phyloP scores from a whole-genome alignment of 2,888 invertebrate genomes.

The Drosophila fungiperda region DNA sequence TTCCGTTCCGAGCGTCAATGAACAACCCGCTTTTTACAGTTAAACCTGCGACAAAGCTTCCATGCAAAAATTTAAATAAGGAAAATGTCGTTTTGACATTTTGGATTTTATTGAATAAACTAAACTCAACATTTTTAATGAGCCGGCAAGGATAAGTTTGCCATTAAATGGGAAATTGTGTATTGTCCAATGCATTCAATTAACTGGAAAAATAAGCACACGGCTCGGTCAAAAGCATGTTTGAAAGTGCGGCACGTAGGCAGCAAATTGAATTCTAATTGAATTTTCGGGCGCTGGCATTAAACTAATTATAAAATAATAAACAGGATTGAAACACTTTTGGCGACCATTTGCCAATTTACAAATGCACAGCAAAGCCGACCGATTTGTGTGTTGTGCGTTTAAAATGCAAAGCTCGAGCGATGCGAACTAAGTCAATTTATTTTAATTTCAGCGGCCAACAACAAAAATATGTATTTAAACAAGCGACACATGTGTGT shows the following conservation, averaged over 20 bases:
- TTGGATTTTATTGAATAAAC: not conserved
- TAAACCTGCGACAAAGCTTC: not conserved
- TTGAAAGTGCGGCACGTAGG: not conserved
- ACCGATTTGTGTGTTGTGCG: constrained; percentile 53
- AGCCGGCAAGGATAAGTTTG: not conserved
- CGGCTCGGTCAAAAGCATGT: not conserved
- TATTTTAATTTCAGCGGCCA: constrained; percentile 65
- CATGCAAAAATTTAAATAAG: not conserved
- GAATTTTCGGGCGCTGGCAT: constrained; percentile 50
- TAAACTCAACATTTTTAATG: not conserved
- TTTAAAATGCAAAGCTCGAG: constrained; percentile 66
- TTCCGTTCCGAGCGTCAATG: constrained; percentile 44
- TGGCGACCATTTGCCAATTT: constrained; percentile 64
- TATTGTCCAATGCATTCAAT: not conserved
- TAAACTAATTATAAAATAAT: constrained; percentile 77
- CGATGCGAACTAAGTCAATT: constrained; percentile 64
- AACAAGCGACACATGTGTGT: constrained; percentile 3
- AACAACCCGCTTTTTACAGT: not conserved
- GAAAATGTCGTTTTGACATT: not conserved
- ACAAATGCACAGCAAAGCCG: constrained; percentile 68
- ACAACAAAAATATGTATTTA: constrained; percentile 24
- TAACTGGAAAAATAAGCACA: not conserved
- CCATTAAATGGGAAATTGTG: not conserved
- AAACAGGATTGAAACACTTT: constrained; percentile 72
- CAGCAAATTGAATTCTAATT: constrained; percentile 63